A percentile compares a stretch with the other conserved stretches of the same genome.
phyloP scores from a whole-genome alignment of 2,113 vertebrate species.

The Stegostoma tigrinum region DNA sequence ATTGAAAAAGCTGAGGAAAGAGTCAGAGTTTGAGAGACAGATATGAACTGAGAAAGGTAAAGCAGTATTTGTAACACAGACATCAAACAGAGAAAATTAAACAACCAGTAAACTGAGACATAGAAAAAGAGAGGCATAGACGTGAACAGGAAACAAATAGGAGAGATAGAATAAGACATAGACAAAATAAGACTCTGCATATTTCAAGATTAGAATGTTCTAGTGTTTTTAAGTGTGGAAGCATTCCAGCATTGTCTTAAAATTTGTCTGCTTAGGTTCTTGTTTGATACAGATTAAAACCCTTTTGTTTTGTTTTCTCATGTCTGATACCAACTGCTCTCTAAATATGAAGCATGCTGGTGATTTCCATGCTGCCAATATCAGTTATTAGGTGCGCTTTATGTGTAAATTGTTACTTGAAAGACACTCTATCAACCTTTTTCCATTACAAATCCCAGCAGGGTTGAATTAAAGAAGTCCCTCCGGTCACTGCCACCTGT shows the following conservation, averaged over 20 bases:
- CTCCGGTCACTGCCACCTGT: conserved; percentile 31
- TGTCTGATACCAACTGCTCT: not conserved
- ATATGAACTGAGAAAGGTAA: not conserved
- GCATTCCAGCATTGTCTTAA: not conserved
- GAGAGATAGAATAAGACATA: not conserved
- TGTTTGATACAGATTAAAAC: not conserved
- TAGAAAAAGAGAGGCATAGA: not conserved
- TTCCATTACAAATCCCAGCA: conserved; percentile 15
- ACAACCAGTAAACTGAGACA: not conserved
- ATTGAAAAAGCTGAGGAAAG: not conserved
- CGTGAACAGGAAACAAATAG: not conserved
- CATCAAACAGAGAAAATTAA: not conserved
- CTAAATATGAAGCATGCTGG: not conserved
- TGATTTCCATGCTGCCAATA: conserved; percentile 6
- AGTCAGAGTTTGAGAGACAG: not conserved
- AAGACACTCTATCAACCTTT: not conserved
- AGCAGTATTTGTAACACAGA: not conserved
- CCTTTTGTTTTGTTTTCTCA: not conserved
- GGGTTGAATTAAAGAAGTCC: not conserved
- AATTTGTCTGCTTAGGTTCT: not conserved
- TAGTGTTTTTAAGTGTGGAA: not conserved
- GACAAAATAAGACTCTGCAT: not conserved
- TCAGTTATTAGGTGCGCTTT: conserved; percentile 9
- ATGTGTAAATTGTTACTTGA: not conserved
- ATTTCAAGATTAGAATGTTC: not conserved